Conservation (phyloP, 1,140 invertebrate genomes). For the Aphelinus atriplicis region DNA sequence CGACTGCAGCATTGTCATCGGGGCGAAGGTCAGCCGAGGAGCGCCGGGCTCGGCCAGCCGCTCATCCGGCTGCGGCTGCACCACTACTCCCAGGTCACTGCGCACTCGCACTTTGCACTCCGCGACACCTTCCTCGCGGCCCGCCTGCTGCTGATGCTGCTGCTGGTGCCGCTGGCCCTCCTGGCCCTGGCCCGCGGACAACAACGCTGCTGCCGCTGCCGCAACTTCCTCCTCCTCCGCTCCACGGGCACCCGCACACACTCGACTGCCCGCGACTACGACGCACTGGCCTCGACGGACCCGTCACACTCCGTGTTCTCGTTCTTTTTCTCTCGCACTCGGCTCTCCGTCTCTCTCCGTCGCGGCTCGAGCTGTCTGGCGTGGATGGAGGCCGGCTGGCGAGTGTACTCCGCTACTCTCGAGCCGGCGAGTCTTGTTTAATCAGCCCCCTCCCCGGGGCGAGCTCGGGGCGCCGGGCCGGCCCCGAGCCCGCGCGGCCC, state of each 20-base stretch:
- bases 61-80: too few relatives aligned
- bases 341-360: constrained; percentile 11
- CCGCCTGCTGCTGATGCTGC: constrained; percentile 2
- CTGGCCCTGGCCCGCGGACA: too few relatives aligned
- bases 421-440: constrained; percentile 63
- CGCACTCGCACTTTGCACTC: too few relatives aligned
- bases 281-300: neutral
- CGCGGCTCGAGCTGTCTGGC: constrained; percentile 55
- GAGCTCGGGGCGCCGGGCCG: neutral
- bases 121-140: neutral
- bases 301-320: neutral
- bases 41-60: neutral
- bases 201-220: too few relatives aligned
- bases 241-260: neutral
- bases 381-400: constrained; percentile 62
- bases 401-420: constrained; percentile 64
- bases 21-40: constrained; percentile 12
- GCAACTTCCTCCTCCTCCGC: neutral
- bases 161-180: neutral
- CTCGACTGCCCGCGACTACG: neutral
- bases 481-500: constrained; percentile 7
- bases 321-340: constrained; percentile 15
- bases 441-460: constrained; percentile 56
- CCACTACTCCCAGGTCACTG: too few relatives aligned
- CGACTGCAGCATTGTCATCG: constrained; percentile 66